phyloP scores from a whole-genome alignment of 35 echinoderm and acorn worm genomes.

The Holothuria glaberrima region DNA sequence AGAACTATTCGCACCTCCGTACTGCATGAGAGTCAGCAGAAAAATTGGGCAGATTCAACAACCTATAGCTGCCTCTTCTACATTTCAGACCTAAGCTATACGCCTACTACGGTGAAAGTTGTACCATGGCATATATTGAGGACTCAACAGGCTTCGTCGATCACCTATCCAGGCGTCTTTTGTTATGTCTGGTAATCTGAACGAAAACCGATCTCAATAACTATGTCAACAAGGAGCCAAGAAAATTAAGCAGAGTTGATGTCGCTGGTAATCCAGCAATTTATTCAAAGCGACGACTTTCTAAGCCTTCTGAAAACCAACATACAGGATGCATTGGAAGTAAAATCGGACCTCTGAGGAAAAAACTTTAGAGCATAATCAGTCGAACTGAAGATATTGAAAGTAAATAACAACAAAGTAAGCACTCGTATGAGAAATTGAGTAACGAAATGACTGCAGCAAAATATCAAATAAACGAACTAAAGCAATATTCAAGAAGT shows the following conservation, averaged over 20 bases:
- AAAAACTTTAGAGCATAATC: not conserved
- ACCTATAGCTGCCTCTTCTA: constrained; percentile 14
- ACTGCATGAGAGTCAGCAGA: not conserved
- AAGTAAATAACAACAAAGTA: not conserved
- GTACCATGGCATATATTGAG: not conserved
- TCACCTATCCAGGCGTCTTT: not conserved
- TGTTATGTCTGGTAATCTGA: not conserved
- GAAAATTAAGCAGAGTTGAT: too few species aligned
- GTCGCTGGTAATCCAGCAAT: too few species aligned
- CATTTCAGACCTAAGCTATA: constrained; percentile 10
- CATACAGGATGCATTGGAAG: too few species aligned
- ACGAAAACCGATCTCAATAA: not conserved
- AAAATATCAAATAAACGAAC: not conserved
- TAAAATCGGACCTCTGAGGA: not conserved
- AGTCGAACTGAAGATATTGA: too few species aligned
- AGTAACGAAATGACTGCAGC: not conserved
- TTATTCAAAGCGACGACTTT: too few species aligned
- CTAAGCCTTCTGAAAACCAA: too few species aligned
- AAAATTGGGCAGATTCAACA: not conserved
- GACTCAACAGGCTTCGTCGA: not conserved
- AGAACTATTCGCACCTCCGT: not conserved
- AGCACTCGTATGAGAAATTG: not conserved
- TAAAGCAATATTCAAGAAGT: constrained; percentile 9
- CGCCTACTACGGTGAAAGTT: not conserved
- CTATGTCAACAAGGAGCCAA: constrained; percentile 15